Evolutionary conservation across 2,888 invertebrate genomes (phyloP).

Genomic region (Cacoxenus indagator): DNA sequence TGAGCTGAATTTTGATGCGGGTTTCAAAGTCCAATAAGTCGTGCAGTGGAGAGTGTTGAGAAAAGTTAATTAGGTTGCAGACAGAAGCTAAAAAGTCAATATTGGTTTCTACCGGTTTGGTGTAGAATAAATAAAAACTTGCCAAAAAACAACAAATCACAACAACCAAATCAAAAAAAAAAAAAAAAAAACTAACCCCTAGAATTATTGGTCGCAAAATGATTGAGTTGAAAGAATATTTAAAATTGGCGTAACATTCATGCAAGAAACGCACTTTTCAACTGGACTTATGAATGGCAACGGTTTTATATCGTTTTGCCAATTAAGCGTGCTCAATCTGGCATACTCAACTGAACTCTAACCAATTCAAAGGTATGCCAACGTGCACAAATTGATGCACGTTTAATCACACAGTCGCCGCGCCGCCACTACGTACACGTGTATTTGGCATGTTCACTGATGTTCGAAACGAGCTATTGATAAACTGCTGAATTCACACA

Average conservation of each 20-base stretch:
- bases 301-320: neutral
- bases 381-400: constrained; percentile 6
- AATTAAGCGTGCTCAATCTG: constrained; percentile 10
- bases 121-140: neutral
- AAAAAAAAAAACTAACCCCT: too few relatives aligned
- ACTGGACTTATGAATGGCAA: neutral
- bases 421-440: neutral
- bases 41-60: neutral
- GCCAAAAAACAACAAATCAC: too few relatives aligned
- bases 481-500: constrained; percentile 24
- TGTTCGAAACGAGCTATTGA: constrained; percentile 39
- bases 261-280: neutral
- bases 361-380: neutral
- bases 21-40: neutral
- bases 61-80: constrained; percentile 20
- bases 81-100: constrained; percentile 18
- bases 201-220: too few relatives aligned
- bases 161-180: too few relatives aligned
- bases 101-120: constrained; percentile 1
- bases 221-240: neutral
- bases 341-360: neutral
- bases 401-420: constrained; percentile 20
- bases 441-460: constrained; percentile 34
- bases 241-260: neutral
- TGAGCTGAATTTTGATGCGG: constrained; percentile 14